Base-by-base conservation (phyloP, 2,888 invertebrate species). In the Leucophenga montana region DNA sequence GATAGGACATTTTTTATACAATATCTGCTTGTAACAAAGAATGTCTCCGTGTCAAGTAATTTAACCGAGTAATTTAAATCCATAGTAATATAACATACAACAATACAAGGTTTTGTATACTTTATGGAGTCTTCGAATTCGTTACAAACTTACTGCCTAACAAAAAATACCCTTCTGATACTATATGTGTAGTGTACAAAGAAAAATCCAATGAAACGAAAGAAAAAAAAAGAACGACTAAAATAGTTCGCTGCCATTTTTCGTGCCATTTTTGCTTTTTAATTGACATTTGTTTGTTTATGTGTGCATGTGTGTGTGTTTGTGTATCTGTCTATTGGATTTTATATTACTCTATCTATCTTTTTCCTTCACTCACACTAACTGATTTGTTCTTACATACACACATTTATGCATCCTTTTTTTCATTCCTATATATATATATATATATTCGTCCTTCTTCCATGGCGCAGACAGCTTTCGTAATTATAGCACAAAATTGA, bases 241-340 rank as follows among this genome's bases (percentile, higher is more conserved):
- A 62, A 62, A 62, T 62, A 44, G 62, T 64, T 48, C 48, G 39
- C 27, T 75, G 82, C 82, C 74, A 83, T 81, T 83, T 81, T 64
- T 79, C 82, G 71, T 77, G 82, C 83, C 79, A 81, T 81, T 83
- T 81, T 81, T 81, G 79, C 79, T 83, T 83, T 83, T 81, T 81
- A 81, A 81, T 81, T 81, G 80, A 83, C 83, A 81, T 79, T 81
- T 81, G 83, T 83, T 81, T 83, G 76, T 72, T 70, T 69, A 50
- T 61, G 67, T 59, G 46, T 67, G 59, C 20, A 48, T 57, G 46
- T 57, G 46, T 57, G 59, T 69, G 50, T 66, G 27, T 61, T 8
- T 65, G 48, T 39, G 46, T 62, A n/a, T 48, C n/a, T 33, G 14
- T 66, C 54, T 66, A 31, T 69, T 48, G 64, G 72, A 62, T 53